Conservation (phyloP, 2,888 invertebrate genomes). For the Torymus tubicola region DNA sequence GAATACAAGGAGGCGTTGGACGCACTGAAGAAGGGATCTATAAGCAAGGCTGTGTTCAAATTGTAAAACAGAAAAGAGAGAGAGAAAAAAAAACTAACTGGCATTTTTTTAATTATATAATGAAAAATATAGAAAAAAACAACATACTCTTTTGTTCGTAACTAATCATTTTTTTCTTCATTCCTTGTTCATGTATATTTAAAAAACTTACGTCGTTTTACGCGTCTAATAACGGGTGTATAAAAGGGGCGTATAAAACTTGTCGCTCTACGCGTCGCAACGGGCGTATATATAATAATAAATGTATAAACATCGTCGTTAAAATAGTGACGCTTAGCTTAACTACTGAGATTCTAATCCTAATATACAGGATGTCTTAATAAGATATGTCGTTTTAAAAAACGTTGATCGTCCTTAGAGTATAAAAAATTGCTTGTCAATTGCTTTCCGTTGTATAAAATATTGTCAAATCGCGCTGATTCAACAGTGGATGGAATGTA, state of each 20-base stretch:
- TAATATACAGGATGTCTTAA: slow-evolving; percentile 31
- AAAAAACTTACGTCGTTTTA: slow-evolving; percentile 17
- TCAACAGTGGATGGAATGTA: slow-evolving; percentile 56
- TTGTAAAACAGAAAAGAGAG: slow-evolving; percentile 43
- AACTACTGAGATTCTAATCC: slow-evolving; percentile 46
- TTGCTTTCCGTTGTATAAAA: slow-evolving; percentile 36
- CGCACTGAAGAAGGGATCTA: slow-evolving; percentile 78
- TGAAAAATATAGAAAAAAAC: slow-evolving; percentile 52
- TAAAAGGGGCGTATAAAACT: slow-evolving; percentile 28
- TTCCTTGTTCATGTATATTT: slow-evolving; percentile 23
- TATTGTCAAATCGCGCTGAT: slow-evolving; percentile 35
- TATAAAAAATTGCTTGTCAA: slow-evolving; percentile 55
- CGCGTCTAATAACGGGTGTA: slow-evolving; percentile 49
- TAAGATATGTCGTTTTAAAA: slow-evolving; percentile 49
- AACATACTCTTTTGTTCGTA: slow-evolving; percentile 16
- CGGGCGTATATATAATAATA: slow-evolving; percentile 42
- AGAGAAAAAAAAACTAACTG: not conserved
- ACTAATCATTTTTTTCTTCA: slow-evolving; percentile 34
- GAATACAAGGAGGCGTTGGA: slow-evolving; percentile 79
- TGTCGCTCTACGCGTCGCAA: slow-evolving; percentile 33
- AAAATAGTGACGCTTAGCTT: slow-evolving; percentile 47
- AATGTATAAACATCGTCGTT: slow-evolving; percentile 43
- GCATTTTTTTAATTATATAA: slow-evolving; percentile 46
- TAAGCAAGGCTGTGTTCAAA: slow-evolving; percentile 80
- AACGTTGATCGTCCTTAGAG: slow-evolving; percentile 41